Evolutionary conservation across 2,888 invertebrate species (phyloP).

Genomic region (Tineola bisselliella): DNA sequence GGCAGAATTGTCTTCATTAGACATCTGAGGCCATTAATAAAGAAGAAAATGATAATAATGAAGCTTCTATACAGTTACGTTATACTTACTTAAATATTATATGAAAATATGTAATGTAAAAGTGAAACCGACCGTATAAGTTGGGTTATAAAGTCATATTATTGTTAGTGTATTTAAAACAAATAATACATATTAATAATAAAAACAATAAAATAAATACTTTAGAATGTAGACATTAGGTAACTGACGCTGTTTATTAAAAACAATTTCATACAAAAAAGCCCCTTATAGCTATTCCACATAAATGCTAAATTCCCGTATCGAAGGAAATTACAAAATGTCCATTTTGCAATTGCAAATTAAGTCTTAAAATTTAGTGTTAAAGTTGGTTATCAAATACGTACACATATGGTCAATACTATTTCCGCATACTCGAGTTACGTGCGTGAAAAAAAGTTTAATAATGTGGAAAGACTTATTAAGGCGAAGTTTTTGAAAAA

Average conservation of each 20-base stretch:
- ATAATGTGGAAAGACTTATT: conserved; percentile 20
- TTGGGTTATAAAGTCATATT: neutral
- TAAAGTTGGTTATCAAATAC: neutral
- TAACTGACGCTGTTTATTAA: neutral
- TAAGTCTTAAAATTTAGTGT: neutral
- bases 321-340: too few relatives aligned
- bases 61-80: too few relatives aligned
- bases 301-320: too few relatives aligned
- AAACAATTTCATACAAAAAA: neutral
- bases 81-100: neutral
- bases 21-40: too few relatives aligned
- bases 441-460: conserved; percentile 23
- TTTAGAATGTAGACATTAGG: conserved; percentile 8
- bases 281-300: too few relatives aligned
- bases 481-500: conserved; percentile 8
- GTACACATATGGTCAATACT: neutral
- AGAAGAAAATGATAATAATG: too few relatives aligned
- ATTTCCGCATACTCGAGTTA: conserved; percentile 12
- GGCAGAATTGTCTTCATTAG: too few relatives aligned
- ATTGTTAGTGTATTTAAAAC: neutral
- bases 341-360: neutral
- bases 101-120: too few relatives aligned
- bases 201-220: neutral
- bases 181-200: neutral
- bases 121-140: neutral